Evolutionary conservation across 2,113 vertebrate species (phyloP).

Genomic region (Symphodus melops): DNA sequence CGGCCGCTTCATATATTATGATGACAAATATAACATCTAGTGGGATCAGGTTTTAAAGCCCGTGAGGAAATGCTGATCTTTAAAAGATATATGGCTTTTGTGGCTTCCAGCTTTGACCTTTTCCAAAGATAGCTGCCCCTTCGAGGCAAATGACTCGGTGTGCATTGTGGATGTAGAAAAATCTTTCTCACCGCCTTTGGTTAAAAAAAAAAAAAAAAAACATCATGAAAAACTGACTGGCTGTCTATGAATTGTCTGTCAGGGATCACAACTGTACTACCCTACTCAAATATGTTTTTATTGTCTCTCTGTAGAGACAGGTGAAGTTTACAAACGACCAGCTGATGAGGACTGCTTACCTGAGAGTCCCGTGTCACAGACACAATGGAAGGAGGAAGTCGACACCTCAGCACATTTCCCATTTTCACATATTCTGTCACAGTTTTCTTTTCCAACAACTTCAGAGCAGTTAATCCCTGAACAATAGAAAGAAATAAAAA

Average conservation of each 20-base stretch:
- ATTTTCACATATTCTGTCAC: conserved; percentile 77
- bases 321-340: background rate
- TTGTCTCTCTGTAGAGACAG: background rate
- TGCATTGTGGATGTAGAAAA: conserved; percentile 8
- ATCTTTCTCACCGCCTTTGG: background rate
- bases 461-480: conserved; percentile 87
- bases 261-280: background rate
- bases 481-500: conserved; percentile 57
- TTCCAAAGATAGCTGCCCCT: conserved; percentile 29
- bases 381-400: conserved; percentile 80
- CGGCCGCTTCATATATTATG: conserved; percentile 49
- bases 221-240: background rate
- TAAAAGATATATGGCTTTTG: conserved; percentile 48
- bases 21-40: conserved; percentile 51
- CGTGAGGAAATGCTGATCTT: conserved; percentile 55
- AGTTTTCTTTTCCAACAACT: conserved; percentile 80
- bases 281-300: conserved; percentile 15
- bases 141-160: conserved; percentile 21
- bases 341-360: conserved; percentile 76
- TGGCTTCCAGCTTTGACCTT: conserved; percentile 46
- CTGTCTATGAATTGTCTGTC: background rate
- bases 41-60: conserved; percentile 37
- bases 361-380: conserved; percentile 78
- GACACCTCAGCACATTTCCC: conserved; percentile 79
- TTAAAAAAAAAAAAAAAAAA: background rate